A percentile compares a stretch with the other conserved stretches of the same genome.
Evolutionary conservation across 2,113 vertebrate genomes (phyloP).

Genomic region (Thamnaconus septentrionalis): DNA sequence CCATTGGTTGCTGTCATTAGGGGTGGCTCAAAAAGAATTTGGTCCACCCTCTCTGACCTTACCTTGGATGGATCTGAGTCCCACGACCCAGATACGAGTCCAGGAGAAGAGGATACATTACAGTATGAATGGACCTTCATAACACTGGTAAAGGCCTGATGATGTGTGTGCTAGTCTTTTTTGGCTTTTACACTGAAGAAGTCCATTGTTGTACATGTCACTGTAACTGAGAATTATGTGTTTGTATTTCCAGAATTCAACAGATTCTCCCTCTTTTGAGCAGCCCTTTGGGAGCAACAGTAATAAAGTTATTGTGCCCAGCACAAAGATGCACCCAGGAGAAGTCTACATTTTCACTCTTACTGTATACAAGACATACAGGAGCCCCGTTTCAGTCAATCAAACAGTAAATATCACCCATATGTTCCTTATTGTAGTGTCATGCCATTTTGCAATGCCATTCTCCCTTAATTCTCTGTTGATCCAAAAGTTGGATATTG

Average conservation of each 20-base stretch:
- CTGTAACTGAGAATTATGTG: background rate
- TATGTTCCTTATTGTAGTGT: background rate
- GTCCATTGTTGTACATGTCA: background rate
- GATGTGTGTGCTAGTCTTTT: background rate
- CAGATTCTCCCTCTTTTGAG: constrained; percentile 10
- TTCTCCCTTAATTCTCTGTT: no score
- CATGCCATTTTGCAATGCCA: no score
- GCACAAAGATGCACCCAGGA: constrained; percentile 40
- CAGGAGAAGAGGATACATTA: constrained; percentile 49
- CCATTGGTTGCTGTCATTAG: constrained; percentile 70
- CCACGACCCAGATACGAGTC: constrained; percentile 70
- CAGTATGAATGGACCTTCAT: constrained; percentile 68
- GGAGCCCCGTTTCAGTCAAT: constrained; percentile 51
- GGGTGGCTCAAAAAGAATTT: constrained; percentile 73
- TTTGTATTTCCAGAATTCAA: constrained; percentile 56
- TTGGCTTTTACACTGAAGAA: background rate
- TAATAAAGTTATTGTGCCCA: constrained; percentile 53
- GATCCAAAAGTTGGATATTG: no score
- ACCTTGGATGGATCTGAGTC: constrained; percentile 75
- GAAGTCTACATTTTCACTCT: constrained; percentile 68
- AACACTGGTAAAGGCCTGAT: constrained; percentile 49
- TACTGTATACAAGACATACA: constrained; percentile 66
- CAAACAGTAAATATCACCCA: constrained; percentile 68
- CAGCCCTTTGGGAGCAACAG: constrained; percentile 14
- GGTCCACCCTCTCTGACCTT: constrained; percentile 68